These are phyloP conservation scores for Hassar affinis DNA, from an alignment of 2,113 vertebrate genomes.

Conservation along the genomic window DNA sequence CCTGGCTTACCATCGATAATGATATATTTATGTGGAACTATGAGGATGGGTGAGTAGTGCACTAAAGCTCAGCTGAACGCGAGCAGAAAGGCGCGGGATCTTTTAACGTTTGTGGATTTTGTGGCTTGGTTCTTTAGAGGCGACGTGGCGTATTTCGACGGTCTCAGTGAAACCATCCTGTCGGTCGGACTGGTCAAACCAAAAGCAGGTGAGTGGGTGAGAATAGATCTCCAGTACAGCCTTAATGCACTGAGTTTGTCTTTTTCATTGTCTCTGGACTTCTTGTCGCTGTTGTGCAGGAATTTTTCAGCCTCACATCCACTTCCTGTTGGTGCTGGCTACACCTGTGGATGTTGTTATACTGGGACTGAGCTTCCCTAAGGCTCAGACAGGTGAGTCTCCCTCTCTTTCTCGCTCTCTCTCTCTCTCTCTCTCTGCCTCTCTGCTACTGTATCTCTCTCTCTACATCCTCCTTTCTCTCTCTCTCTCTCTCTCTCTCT, in stretches of 20 bases:
- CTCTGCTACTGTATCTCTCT: not conserved
- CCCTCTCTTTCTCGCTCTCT: not conserved
- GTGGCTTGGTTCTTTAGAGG: slow-evolving; percentile 72
- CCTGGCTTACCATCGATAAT: slow-evolving; percentile 96
- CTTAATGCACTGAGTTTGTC: not conserved
- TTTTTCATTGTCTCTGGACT: not conserved
- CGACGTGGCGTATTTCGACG: slow-evolving; percentile 94
- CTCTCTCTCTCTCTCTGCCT: too few relatives aligned
- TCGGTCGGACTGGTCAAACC: slow-evolving; percentile 96
- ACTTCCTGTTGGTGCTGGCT: slow-evolving; percentile 88
- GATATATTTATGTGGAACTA: slow-evolving; percentile 99
- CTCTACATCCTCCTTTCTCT: not conserved
- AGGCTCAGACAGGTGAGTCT: slow-evolving; percentile 81
- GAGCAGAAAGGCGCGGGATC: too few relatives aligned
- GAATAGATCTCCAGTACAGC: not conserved
- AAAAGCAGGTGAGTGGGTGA: slow-evolving; percentile 78
- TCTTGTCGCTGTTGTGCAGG: slow-evolving; percentile 66
- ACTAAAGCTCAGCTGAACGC: not conserved
- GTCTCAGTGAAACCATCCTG: slow-evolving; percentile 95
- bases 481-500: not conserved
- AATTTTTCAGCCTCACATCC: slow-evolving; percentile 93
- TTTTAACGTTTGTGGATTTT: not conserved
- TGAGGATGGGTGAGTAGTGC: slow-evolving; percentile 85
- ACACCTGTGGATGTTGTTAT: slow-evolving; percentile 96
- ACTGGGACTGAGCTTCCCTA: slow-evolving; percentile 89